Evolutionary conservation across 2,888 invertebrate species (phyloP).

Genomic region (Acrobasis consociella): DNA sequence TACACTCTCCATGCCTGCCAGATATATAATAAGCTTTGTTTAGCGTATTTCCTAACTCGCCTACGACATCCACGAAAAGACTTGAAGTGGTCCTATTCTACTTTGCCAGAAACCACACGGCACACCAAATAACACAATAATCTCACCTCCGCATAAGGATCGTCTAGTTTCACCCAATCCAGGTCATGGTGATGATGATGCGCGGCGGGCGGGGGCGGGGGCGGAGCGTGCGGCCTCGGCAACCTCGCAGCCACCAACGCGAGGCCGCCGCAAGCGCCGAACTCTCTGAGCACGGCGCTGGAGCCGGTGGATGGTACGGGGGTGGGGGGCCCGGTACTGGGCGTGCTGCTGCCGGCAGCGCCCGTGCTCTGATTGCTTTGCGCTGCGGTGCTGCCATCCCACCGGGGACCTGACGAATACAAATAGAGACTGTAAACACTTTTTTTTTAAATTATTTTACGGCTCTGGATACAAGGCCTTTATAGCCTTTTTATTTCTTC

Average conservation of each 20-base stretch:
- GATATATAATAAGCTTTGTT: too few relatives aligned
- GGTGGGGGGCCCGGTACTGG: conserved; percentile 31
- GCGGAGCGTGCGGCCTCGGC: conserved; percentile 93
- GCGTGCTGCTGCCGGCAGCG: conserved; percentile 31
- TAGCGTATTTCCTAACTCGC: too few relatives aligned
- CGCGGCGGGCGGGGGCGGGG: conserved; percentile 79
- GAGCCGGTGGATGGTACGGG: conserved; percentile 32
- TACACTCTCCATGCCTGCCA: too few relatives aligned
- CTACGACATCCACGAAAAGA: too few relatives aligned
- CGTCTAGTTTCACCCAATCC: conserved; percentile 87
- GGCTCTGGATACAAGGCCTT: too few relatives aligned
- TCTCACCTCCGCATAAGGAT: conserved; percentile 77
- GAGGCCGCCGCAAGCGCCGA: conserved; percentile 94
- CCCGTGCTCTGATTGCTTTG: conserved; percentile 4
- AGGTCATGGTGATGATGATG: conserved; percentile 80
- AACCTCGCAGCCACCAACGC: conserved; percentile 94
- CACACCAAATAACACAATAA: background rate
- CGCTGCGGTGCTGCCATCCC: conserved; percentile 18
- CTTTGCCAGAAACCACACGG: too few relatives aligned
- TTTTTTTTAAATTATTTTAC: too few relatives aligned
- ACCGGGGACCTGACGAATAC: conserved; percentile 35
- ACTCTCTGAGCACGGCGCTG: conserved; percentile 87
- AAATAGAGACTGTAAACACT: too few relatives aligned
- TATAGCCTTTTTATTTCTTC: too few relatives aligned
- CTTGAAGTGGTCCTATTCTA: too few relatives aligned